These are phyloP conservation scores for Cliona cf. orientalis DNA, from an alignment of 37 sponge, comb jelly and placozoan species.

Conservation along the genomic window DNA sequence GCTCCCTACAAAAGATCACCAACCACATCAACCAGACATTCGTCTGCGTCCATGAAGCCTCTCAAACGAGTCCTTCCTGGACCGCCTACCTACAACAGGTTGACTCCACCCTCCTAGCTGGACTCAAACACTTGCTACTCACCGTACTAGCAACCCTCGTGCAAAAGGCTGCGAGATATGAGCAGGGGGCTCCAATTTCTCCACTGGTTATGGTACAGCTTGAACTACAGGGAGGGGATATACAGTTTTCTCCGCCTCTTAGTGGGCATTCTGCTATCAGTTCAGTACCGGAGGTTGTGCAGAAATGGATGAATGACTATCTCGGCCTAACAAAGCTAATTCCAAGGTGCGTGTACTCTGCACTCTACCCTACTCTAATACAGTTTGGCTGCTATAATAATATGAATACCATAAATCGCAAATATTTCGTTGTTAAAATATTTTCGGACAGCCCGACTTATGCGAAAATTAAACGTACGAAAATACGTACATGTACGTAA, in stretches of 20 bases:
- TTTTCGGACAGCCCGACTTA: no score
- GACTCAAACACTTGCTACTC: conserved; percentile 61
- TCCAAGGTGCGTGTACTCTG: conserved; percentile 23
- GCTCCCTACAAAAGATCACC: conserved; percentile 7
- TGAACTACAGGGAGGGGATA: conserved; percentile 54
- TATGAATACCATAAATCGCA: no score
- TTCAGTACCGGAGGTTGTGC: conserved; percentile 65
- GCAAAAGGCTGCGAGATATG: conserved; percentile 56
- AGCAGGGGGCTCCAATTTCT: conserved; percentile 72
- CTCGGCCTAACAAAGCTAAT: conserved; percentile 18
- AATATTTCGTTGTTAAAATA: no score
- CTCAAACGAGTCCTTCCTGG: conserved; percentile 83
- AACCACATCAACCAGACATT: conserved; percentile 16
- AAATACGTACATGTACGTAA: no score
- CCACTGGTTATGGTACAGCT: conserved; percentile 69
- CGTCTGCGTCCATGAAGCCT: conserved; percentile 44
- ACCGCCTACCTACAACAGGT: conserved; percentile 47
- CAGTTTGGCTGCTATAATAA: no score
- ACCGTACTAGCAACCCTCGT: conserved; percentile 50
- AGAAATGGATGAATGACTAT: conserved; percentile 41
- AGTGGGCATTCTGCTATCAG: conserved; percentile 26
- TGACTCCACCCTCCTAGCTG: conserved; percentile 52
- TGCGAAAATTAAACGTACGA: no score
- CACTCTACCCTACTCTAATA: no score
- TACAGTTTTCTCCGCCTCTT: conserved; percentile 73